These are phyloP conservation scores for Panulirus ornatus DNA, from an alignment of 1,140 invertebrate species.

Conservation along the genomic window DNA sequence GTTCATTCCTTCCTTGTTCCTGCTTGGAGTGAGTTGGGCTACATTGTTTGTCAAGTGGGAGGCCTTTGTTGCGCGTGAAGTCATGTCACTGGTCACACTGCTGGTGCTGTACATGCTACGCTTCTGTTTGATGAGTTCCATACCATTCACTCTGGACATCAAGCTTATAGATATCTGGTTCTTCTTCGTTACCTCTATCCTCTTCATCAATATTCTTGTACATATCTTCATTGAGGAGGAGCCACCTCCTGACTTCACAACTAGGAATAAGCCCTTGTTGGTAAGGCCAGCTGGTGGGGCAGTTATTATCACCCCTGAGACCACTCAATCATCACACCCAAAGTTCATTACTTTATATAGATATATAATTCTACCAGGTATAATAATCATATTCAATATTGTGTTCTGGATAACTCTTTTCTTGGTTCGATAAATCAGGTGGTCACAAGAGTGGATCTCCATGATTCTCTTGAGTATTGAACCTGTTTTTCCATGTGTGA, in stretches of 20 bases:
- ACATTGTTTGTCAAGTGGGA: slow-evolving; percentile 27
- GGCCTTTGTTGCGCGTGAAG: neutral
- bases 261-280: slow-evolving; percentile 18
- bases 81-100: slow-evolving; percentile 9
- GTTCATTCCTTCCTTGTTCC: slow-evolving; percentile 20
- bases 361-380: slow-evolving; percentile 3
- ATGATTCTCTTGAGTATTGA: too few relatives aligned
- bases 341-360: slow-evolving; percentile 8
- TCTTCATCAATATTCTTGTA: slow-evolving; percentile 26
- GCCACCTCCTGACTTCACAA: neutral
- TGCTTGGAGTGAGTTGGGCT: slow-evolving; percentile 29
- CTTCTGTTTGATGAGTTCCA: slow-evolving; percentile 7
- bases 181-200: slow-evolving; percentile 1
- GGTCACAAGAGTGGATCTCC: too few relatives aligned
- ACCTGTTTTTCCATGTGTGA: too few relatives aligned
- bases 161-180: slow-evolving; percentile 31
- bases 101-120: slow-evolving; percentile 13
- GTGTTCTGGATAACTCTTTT: slow-evolving; percentile 14
- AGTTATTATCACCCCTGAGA: slow-evolving; percentile 2
- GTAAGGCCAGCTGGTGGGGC: slow-evolving; percentile 24
- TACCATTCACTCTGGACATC: neutral
- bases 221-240: slow-evolving; percentile 23
- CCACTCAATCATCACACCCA: neutral
- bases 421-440: neutral
- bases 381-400: slow-evolving; percentile 19